Evolutionary conservation across 2,888 invertebrate genomes (phyloP), one percentile per base, ranked within the genome.

Genomic region (Hirudinaria manillensis): DNA sequence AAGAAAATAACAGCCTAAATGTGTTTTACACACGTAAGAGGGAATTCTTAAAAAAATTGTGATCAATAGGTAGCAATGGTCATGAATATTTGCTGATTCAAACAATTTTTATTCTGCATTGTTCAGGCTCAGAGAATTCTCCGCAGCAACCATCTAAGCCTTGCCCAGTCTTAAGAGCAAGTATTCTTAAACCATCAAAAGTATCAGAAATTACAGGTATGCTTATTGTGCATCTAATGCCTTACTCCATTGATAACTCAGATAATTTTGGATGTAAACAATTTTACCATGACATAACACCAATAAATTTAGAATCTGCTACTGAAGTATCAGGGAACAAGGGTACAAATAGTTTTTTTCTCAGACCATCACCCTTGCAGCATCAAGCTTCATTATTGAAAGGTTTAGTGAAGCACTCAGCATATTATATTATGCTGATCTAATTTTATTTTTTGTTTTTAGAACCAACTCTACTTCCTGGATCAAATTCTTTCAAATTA

Each of bases 331-430:
- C 61, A 4, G 65, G 72, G 27, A 16, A 68, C 21, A 34, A 24
- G 24, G 16, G 4, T 32, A n/a, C 75, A 36, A 67, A 77, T 24
- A 77, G 76, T 61, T 77, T 78, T 56, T 68, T 79, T 24, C 76
- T 80, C 29, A 65, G 78, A 45, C 80, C 80, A 6, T 80, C 80
- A 56, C 77, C 77, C 6, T 76, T 80, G 34, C 79, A 79, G 61
- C 79, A 78, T 71, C 80, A 80, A 32, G 79, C 77, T 4, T 74
- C 74, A 32, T 68, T 76, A 13, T 56, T 72, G 29, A 72, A 67
- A 66, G 73, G 76, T 61, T 21, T 16, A 10, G 16, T 4, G 3
- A 45, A 45, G 45, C 45, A 45, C 16, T 16, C 3, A 45, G 1
- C 16, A 45, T 10, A 72, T n/a, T 55, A 13, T 56, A 29, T 56